A percentile compares a stretch with the other conserved stretches of the same genome.
These are phyloP conservation scores for Taenaris catops DNA, from an alignment of 2,888 invertebrate species.

Conservation along the genomic window DNA sequence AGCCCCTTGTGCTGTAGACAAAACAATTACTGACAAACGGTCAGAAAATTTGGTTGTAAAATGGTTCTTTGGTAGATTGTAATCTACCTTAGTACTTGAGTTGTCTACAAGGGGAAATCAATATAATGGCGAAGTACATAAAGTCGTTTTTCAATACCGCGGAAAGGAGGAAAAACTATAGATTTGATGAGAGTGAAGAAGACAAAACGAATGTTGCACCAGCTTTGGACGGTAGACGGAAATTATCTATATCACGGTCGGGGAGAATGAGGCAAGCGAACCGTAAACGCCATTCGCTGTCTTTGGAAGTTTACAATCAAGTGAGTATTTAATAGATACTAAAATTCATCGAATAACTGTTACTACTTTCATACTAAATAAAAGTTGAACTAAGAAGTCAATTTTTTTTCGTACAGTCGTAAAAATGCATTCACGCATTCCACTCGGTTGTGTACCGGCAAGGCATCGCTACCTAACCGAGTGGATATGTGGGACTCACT, in stretches of 20 bases:
- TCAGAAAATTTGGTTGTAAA: too few species aligned
- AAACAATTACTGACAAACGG: too few species aligned
- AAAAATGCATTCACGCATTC: too few species aligned
- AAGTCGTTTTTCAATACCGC: slow-evolving; percentile 56
- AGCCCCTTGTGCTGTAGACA: too few species aligned
- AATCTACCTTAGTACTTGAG: too few species aligned
- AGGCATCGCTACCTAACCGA: too few species aligned
- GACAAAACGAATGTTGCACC: slow-evolving; percentile 39
- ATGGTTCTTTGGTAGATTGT: too few species aligned
- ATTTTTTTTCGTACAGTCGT: too few species aligned
- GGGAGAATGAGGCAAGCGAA: slow-evolving; percentile 79
- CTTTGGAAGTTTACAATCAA: slow-evolving; percentile 73
- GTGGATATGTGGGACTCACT: too few species aligned
- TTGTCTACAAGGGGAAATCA: too few species aligned
- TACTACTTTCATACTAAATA: background rate
- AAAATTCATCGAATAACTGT: too few species aligned
- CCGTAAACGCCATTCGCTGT: slow-evolving; percentile 72
- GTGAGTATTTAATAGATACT: slow-evolving; percentile 41
- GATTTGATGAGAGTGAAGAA: slow-evolving; percentile 46
- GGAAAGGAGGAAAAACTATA: slow-evolving; percentile 40
- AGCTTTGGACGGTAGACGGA: slow-evolving; percentile 48
- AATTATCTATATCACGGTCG: slow-evolving; percentile 80
- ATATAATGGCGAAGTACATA: slow-evolving; percentile 71
- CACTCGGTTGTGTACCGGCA: too few species aligned
- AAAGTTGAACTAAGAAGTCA: background rate